Base-by-base conservation (phyloP, 2,113 vertebrate species). In the Sander lucioperca region DNA sequence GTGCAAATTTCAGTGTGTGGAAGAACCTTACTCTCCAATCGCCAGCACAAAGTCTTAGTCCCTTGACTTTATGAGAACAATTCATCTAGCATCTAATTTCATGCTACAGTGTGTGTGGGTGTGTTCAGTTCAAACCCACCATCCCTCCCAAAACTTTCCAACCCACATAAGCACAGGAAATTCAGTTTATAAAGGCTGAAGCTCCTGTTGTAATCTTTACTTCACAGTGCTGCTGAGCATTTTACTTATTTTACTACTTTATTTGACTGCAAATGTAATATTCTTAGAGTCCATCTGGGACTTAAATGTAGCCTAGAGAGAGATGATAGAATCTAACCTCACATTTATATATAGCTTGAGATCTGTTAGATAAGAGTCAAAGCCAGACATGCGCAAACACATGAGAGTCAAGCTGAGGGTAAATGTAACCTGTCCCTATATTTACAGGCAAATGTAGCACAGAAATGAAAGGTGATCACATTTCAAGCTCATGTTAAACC, bases 11-110 rank as follows among this genome's bases (percentile, higher is more conserved):
- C 68, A 74, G 57, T 30, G 68, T 78, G 68, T 70, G 18, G 51
- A 64, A 58, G 79, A 88, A 62, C 63, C 59, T 68, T 56, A 43
- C 51, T 82, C 64, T 71, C 84, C 69, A 74, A 85, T 67, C 33
- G 12, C 76, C 57, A 85, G 79, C 78, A 80, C 79, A 82, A 70
- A 87, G 79, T 90, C 84, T 82, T 59, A 84, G 83, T 88, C 86
- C 73, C 88, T 75, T 83, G 82, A 86, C 80, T 90, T 93, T 88
- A 89, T 91, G 85, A 91, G 80, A 80, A 85, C 77, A 86, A 88
- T 93, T 89, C 79, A 91, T 93, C 92, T 93, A 89, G 86, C 78
- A 84, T 92, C 86, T 91, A 90, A 93, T 92, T 93, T 90, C 89
- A 88, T 82, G 85, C 83, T 89, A 83, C 76, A 88, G 79, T 77